phyloP scores from a whole-genome alignment of 1,140 invertebrate genomes.

The Zaprionus ornatus region DNA sequence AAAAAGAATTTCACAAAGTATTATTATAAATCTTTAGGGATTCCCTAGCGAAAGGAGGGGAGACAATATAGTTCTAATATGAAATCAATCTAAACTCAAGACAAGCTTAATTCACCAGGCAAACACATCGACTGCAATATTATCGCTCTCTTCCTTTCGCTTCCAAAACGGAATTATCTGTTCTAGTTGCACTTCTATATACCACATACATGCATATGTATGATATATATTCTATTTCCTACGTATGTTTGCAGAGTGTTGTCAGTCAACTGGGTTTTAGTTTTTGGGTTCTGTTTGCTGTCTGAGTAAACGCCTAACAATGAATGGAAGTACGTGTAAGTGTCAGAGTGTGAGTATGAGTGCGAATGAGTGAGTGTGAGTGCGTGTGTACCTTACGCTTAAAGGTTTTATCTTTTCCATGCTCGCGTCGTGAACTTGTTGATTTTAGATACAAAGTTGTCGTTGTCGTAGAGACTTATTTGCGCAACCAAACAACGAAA shows the following conservation, averaged over 20 bases:
- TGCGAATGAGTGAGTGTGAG: slow-evolving; percentile 40
- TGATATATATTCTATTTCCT: slow-evolving; percentile 32
- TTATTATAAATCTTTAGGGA: not conserved
- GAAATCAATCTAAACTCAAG: not conserved
- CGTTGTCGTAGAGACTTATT: slow-evolving; percentile 55
- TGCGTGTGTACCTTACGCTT: slow-evolving; percentile 63
- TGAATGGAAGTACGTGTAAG: slow-evolving; percentile 54
- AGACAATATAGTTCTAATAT: not conserved
- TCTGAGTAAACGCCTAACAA: slow-evolving; percentile 64
- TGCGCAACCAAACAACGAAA: slow-evolving; percentile 72
- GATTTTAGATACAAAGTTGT: slow-evolving; percentile 78
- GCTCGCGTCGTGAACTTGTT: slow-evolving; percentile 72
- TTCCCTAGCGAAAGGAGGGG: not conserved
- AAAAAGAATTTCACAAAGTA: not conserved
- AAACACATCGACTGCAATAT: not conserved
- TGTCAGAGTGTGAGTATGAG: slow-evolving; percentile 20
- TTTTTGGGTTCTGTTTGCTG: slow-evolving; percentile 60
- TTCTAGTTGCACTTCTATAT: slow-evolving; percentile 25
- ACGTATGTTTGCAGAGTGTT: slow-evolving; percentile 31
- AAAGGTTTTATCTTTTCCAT: slow-evolving; percentile 74
- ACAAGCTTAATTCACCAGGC: not conserved
- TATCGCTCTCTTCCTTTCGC: not conserved
- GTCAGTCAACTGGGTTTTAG: slow-evolving; percentile 55
- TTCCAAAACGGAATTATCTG: slow-evolving; percentile 6
- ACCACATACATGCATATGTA: not conserved